phyloP scores from a whole-genome alignment of 2,888 invertebrate species.

The Hofmannophila pseudospretella region DNA sequence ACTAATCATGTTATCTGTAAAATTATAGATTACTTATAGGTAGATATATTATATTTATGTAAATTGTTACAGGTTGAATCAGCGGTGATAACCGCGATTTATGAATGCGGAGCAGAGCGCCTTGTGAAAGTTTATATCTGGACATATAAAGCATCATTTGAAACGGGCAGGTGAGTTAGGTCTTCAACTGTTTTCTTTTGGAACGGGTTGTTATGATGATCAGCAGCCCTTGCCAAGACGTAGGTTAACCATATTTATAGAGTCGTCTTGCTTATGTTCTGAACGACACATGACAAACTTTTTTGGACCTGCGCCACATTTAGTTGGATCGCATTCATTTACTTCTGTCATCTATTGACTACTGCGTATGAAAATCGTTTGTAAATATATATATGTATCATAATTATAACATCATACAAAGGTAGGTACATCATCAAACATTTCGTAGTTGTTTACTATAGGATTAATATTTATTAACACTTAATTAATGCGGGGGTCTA shows the following conservation, averaged over 20 bases:
- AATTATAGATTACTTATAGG: too few species aligned
- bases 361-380: conserved; percentile 4
- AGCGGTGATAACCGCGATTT: not conserved
- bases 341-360: conserved; percentile 1
- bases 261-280: conserved; percentile 6
- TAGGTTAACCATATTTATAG: conserved; percentile 18
- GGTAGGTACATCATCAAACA: too few species aligned
- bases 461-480: too few species aligned
- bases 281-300: conserved; percentile 12
- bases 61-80: not conserved
- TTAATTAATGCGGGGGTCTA: too few species aligned
- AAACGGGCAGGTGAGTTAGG: not conserved
- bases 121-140: not conserved
- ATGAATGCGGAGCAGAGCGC: not conserved
- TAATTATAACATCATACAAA: too few species aligned
- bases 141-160: not conserved
- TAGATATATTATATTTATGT: not conserved
- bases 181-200: too few species aligned
- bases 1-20: too few species aligned
- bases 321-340: conserved; percentile 4
- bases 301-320: conserved; percentile 17
- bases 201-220: too few species aligned
- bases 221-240: conserved; percentile 17
- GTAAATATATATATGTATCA: too few species aligned
- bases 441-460: too few species aligned